Percentiles rank a stretch among this genome's conserved stretches.
Conservation (phyloP, 1,140 invertebrate species). For the Mycetomoellerius zeteki region DNA sequence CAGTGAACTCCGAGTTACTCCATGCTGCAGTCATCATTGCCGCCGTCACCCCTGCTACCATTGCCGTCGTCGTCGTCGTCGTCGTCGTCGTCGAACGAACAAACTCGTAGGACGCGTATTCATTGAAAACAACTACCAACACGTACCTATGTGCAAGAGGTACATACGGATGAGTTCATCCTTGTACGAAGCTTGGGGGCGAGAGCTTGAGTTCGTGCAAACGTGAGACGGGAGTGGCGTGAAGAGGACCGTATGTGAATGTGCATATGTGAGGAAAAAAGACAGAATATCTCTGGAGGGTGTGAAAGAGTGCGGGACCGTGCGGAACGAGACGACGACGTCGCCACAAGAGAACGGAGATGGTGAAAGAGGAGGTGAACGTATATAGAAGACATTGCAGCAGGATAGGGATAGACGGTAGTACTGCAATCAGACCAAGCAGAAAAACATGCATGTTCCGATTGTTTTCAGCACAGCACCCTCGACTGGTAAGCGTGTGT, state of each 20-base stretch:
- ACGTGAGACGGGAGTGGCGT: conserved; percentile 39
- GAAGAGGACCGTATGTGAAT: conserved; percentile 67
- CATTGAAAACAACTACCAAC: conserved; percentile 74
- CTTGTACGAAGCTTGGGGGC: conserved; percentile 22
- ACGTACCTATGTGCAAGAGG: conserved; percentile 55
- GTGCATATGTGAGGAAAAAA: conserved; percentile 69
- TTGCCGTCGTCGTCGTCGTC: not conserved
- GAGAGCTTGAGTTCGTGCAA: conserved; percentile 32
- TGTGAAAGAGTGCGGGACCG: conserved; percentile 79
- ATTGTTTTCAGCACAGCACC: conserved; percentile 77
- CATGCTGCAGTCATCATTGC: conserved; percentile 69
- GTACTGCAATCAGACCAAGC: conserved; percentile 71
- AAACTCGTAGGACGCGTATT: conserved; percentile 74
- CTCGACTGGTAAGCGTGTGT: not conserved
- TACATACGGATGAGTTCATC: conserved; percentile 31
- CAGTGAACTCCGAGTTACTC: conserved; percentile 78
- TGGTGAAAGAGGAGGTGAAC: conserved; percentile 34
- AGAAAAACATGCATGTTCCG: conserved; percentile 80
- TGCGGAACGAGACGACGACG: conserved; percentile 74
- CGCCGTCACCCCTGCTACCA: not conserved
- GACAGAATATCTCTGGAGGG: conserved; percentile 79
- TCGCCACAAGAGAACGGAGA: conserved; percentile 15
- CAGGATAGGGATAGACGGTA: conserved; percentile 27
- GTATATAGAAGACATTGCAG: conserved; percentile 52
- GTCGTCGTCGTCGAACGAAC: conserved; percentile 74